Base-by-base conservation (phyloP, 2,797 vertebrate genomes). In the Hippoglossus hippoglossus region DNA sequence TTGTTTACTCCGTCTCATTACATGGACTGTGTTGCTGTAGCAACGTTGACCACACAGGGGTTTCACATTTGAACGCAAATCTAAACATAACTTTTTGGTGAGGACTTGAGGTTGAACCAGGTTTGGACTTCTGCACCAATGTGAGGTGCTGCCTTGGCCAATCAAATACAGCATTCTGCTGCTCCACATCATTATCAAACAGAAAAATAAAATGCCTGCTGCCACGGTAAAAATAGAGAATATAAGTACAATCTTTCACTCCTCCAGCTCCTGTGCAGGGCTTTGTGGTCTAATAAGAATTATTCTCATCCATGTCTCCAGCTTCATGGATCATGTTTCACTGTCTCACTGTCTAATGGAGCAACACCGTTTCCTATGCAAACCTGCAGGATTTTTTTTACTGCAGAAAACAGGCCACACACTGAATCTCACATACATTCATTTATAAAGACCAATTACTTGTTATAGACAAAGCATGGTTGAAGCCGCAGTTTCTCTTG, bases 371-470 rank as follows among this genome's bases (percentile, higher is more conserved):
- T 7, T 19, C 18, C 18, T 19, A 19, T 46, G 44, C 44, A 46
- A 19, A 46, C 44, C 44, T 16, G 19, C 44, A 39, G 16, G 5
- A 16, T 46, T 19, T 18, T 4, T 19, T 16, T 16, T 19, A 19
- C 44, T 7, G 15, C 15, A 46, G 16, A 46, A 46, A 16, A 12
- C 19, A 55, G 54, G 24, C 26, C 11, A 68, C 24, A 41, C 16
- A 39, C 16, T 36, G n/a, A 68, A 39, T 61, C 4, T 63, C 26
- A 25, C 5, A 49, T 3, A 39, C 21, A 53, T 44, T 25, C 15
- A 50, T 55, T 67, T 57, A 55, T 44, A 65, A 25, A 64, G 47
- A 36, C 2, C 12, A n/a, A 24, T 76, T 16, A 26, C 52, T 67
- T 54, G 64, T 22, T 67, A 63, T 26, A 77, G 69, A 72, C 24